phyloP scores from a whole-genome alignment of 2,797 vertebrate species.

The Melanotaenia nigrans region DNA sequence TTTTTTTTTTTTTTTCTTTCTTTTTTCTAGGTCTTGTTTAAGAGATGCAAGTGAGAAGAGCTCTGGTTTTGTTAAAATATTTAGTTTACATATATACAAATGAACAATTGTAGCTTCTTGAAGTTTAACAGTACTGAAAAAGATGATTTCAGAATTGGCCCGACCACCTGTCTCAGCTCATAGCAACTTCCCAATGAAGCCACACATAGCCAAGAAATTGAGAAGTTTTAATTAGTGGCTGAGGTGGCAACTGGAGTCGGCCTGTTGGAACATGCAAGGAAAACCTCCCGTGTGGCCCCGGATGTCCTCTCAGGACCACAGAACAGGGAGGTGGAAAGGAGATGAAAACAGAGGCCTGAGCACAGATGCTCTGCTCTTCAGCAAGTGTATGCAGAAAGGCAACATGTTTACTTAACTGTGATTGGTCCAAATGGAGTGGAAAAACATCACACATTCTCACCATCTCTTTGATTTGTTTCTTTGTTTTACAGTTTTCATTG shows the following conservation, averaged over 20 bases:
- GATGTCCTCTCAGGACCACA: conserved; percentile 37
- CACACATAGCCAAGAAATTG: conserved; percentile 53
- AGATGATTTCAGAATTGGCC: not conserved
- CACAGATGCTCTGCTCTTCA: conserved; percentile 55
- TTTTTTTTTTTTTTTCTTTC: not conserved
- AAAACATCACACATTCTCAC: conserved; percentile 49
- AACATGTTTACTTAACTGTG: conserved; percentile 78
- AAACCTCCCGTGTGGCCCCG: conserved; percentile 50
- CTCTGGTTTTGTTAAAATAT: conserved; percentile 36
- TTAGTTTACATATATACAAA: conserved; percentile 31
- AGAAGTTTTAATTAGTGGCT: conserved; percentile 70
- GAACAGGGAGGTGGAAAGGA: conserved; percentile 36
- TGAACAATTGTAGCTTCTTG: conserved; percentile 6
- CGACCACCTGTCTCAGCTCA: conserved; percentile 18
- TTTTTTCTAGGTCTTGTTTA: conserved; percentile 28
- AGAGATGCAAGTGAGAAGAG: conserved; percentile 17
- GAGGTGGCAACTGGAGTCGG: conserved; percentile 37
- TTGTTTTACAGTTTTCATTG: conserved; percentile 2
- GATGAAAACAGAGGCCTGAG: conserved; percentile 65
- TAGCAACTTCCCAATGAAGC: conserved; percentile 33
- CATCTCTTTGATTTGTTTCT: conserved; percentile 19
- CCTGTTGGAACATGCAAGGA: conserved; percentile 72
- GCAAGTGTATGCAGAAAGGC: conserved; percentile 43
- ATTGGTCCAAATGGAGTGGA: conserved; percentile 64
- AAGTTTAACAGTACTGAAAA: not conserved